Evolutionary conservation across 2,888 invertebrate genomes (phyloP).

Genomic region (Myathropa florea): DNA sequence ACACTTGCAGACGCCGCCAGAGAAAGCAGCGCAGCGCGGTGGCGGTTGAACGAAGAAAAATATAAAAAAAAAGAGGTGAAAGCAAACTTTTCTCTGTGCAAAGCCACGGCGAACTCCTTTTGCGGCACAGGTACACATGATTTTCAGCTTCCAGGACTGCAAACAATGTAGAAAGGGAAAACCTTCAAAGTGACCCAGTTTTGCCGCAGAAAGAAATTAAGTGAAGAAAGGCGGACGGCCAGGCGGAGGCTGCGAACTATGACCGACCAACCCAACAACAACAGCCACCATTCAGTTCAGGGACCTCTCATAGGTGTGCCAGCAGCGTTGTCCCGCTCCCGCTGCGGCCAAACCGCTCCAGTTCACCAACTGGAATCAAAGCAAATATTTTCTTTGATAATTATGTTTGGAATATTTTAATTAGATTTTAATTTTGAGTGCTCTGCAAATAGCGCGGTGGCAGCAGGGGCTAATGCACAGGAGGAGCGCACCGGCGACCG

Average conservation of each 20-base stretch:
- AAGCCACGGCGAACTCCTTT: conserved; percentile 6
- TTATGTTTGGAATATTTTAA: conserved; percentile 72
- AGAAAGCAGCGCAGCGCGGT: no score
- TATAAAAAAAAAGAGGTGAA: neutral
- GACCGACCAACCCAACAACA: conserved; percentile 59
- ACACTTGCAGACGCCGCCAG: neutral
- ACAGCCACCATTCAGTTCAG: conserved; percentile 19
- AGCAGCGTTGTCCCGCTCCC: conserved; percentile 24
- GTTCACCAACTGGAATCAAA: conserved; percentile 57
- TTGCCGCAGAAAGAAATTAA: conserved; percentile 31
- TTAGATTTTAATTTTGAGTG: conserved; percentile 72
- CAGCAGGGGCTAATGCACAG: conserved; percentile 53
- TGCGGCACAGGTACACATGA: conserved; percentile 53
- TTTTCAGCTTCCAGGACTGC: conserved; percentile 60
- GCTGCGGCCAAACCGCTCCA: neutral
- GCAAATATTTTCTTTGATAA: conserved; percentile 72
- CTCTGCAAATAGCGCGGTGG: conserved; percentile 50
- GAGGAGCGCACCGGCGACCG: neutral
- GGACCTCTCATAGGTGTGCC: conserved; percentile 43
- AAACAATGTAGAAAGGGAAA: conserved; percentile 68
- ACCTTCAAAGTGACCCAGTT: conserved; percentile 69
- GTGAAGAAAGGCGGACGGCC: conserved; percentile 21
- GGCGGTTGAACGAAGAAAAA: neutral
- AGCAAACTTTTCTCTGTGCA: neutral
- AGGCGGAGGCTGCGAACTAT: conserved; percentile 29